Evolutionary conservation across 1,140 invertebrate species (phyloP).

Genomic region (Drosophila sp.): DNA sequence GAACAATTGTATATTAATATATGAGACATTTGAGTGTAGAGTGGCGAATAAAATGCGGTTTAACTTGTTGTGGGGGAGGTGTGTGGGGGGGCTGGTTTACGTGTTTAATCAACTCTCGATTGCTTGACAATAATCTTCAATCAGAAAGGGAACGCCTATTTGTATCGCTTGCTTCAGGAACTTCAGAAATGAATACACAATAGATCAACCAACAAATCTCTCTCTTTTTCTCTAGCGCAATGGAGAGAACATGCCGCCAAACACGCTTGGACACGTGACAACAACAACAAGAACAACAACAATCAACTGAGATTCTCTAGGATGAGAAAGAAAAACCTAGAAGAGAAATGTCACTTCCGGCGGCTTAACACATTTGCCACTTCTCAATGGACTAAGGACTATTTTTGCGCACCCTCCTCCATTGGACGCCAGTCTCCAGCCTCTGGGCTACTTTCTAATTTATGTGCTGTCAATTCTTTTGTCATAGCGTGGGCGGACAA

Average conservation of each 20-base stretch:
- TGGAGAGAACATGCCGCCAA: constrained; percentile 44
- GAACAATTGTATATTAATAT: too few species aligned
- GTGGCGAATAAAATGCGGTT: too few species aligned
- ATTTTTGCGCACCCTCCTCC: constrained; percentile 16
- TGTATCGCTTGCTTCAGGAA: too few species aligned
- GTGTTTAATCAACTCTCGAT: constrained; percentile 9
- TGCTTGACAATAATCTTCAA: too few species aligned
- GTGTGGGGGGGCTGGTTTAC: too few species aligned
- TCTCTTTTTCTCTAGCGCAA: background rate
- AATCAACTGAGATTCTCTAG: background rate
- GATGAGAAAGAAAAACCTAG: constrained; percentile 22
- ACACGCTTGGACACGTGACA: constrained; percentile 50
- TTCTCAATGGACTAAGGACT: constrained; percentile 18
- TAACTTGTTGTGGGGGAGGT: too few species aligned
- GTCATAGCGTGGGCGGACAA: constrained; percentile 39
- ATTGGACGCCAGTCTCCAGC: background rate
- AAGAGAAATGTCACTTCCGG: constrained; percentile 62
- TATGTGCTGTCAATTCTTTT: constrained; percentile 63
- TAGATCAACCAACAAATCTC: constrained; percentile 39
- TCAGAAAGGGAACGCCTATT: too few species aligned
- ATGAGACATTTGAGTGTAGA: too few species aligned
- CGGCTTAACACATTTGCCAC: constrained; percentile 61
- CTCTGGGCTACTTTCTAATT: constrained; percentile 50
- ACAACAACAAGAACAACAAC: constrained; percentile 32
- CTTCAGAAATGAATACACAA: constrained; percentile 28